Evolutionary conservation across 2,888 invertebrate genomes (phyloP), one percentile per base, ranked within the genome.

Genomic region (Metellina segmentata): DNA sequence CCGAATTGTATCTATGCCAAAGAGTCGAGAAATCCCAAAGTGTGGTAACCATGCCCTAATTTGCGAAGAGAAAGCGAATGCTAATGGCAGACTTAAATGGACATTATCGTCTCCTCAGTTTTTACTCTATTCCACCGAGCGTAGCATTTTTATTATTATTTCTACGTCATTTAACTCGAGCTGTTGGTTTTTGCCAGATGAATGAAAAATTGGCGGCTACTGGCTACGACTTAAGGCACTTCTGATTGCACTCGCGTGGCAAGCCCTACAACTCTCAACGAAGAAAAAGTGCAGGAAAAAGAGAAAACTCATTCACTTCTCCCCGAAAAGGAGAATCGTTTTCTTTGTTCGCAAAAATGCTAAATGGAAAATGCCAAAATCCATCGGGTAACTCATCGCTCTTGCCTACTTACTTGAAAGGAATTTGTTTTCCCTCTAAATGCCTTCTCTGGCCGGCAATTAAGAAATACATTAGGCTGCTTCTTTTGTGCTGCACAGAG

Each of bases 21-120:
- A 77, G 49, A 20, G 74, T 20, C 34, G 20, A 34, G 11, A 74
- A 74, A 74, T 11, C 20, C 74, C 20, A n/a, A n/a, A 11, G 13
- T 16, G 5, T 61, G 61, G 61, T 6, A 61, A 61, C 61, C 61
- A 8, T 61, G 11, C 61, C 61, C 61, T 61, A 61, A 61, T 61
- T 61, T 61, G 13, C 61, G 13, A 61, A 61, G 61, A 61, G 61
- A 61, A 51, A 72, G 52, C 52, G 52, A 77, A 86, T 86, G 78
- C 71, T 86, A 86, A 86, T 86, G 86, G 86, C 77, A 52, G 52
- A n/a, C 77, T 86, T 86, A 78, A 86, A 86, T 48, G 86, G 86
- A 86, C 78, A 86, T 86, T 86, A 86, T 86, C 86, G 49, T 16
- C 78, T 19, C 75, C 75, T 20, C 51, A 49, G 86, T 86, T 86